phyloP scores from a whole-genome alignment of 2,797 vertebrate genomes.

The Argya squamiceps region DNA sequence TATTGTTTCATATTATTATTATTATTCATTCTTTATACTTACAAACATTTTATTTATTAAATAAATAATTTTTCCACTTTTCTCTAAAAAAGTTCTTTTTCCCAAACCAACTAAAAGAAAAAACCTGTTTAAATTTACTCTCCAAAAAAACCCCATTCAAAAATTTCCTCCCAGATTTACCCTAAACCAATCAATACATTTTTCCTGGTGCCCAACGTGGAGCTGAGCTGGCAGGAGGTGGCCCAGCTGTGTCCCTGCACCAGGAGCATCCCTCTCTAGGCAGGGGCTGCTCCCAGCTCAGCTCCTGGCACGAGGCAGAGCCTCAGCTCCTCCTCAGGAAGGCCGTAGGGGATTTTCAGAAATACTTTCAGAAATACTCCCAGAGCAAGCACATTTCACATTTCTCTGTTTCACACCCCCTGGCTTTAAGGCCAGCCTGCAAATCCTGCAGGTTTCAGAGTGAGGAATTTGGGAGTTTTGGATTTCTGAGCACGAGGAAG shows the following conservation, averaged over 20 bases:
- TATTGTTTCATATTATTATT: too few species aligned
- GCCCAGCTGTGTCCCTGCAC: background rate
- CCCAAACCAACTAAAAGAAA: too few species aligned
- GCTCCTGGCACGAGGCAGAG: background rate
- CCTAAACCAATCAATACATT: too few species aligned
- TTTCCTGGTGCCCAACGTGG: too few species aligned
- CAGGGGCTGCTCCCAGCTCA: background rate
- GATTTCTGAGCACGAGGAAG: background rate
- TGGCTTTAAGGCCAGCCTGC: background rate
- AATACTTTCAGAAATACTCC: background rate
- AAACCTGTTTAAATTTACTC: too few species aligned
- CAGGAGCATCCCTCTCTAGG: background rate
- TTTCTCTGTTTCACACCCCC: background rate
- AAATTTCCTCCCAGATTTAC: too few species aligned
- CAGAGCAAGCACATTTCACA: background rate
- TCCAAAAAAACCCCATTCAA: too few species aligned
- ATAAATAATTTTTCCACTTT: too few species aligned
- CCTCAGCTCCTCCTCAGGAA: background rate
- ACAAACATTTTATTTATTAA: too few species aligned
- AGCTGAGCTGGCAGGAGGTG: background rate
- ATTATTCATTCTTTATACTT: too few species aligned
- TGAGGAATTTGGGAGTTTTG: background rate
- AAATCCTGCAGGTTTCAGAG: background rate
- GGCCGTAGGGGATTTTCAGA: accelerated
- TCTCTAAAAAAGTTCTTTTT: too few species aligned